Evolutionary conservation across 2,888 invertebrate genomes (phyloP).

Genomic region (Lymantria monacha): DNA sequence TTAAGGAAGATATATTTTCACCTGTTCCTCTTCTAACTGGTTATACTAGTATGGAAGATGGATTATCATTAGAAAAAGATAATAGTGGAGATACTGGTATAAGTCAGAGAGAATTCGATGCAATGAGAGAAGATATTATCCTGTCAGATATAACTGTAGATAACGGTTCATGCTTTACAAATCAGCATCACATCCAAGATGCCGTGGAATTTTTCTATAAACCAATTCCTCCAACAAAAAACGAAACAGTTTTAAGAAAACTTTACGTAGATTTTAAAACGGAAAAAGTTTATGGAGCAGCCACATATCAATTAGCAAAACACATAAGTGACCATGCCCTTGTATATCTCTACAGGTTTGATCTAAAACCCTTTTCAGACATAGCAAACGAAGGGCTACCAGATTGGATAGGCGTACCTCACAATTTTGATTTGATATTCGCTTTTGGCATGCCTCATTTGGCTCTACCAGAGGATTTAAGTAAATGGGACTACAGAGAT

Average conservation of each 20-base stretch:
- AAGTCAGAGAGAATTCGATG: conserved; percentile 82
- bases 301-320: conserved; percentile 86
- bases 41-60: conserved; percentile 92
- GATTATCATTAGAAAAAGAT: conserved; percentile 82
- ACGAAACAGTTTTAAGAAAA: conserved; percentile 83
- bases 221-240: conserved; percentile 84
- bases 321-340: conserved; percentile 83
- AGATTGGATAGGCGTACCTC: conserved; percentile 90
- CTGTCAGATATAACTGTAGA: conserved; percentile 82
- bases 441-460: conserved; percentile 91
- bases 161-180: conserved; percentile 82
- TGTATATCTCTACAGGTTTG: conserved; percentile 89
- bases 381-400: conserved; percentile 85
- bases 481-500: conserved; percentile 89
- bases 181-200: conserved; percentile 86
- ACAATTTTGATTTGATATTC: conserved; percentile 91
- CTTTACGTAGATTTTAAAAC: conserved; percentile 87
- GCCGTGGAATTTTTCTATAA: conserved; percentile 90
- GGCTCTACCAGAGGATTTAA: conserved; percentile 80
- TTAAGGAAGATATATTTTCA: conserved; percentile 83
- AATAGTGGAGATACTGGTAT: conserved; percentile 83
- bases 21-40: conserved; percentile 89
- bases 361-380: conserved; percentile 86
- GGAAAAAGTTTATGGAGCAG: conserved; percentile 88
- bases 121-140: conserved; percentile 84